Base-by-base conservation (phyloP, 1,140 invertebrate species). In the Agrilus planipennis region DNA sequence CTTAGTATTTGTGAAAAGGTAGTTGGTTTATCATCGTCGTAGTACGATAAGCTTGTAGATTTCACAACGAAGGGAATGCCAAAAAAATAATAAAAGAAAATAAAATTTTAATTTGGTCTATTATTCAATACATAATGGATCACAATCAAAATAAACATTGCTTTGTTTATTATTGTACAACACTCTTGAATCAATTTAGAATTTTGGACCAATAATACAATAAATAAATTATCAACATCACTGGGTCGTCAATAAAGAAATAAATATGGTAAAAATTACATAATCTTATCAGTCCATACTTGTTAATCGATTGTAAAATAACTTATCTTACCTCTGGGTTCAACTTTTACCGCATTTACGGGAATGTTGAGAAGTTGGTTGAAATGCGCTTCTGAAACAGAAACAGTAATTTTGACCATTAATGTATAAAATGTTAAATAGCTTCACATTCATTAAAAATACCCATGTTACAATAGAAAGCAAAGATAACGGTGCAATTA, bases 321-420 rank as follows among this genome's bases (percentile, higher is more conserved):
- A 34, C 3, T 5, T 34, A 4, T n/a, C n/a, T 40, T 30, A 40
- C 38, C 38, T 30, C 34, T 28, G 5, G 41, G 41, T 42, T 42
- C 41, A 9, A 17, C 31, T 36, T 42, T 42, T 12, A 42, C 23
- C 19, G 34, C 4, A 23, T 42, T 10, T 10, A 21, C 2, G 0
- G 28, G 23, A 20, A 40, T 40, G 15, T 40, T 40, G 3, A 30
- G 23, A 6, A 21, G 4, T 15, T 5, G 32, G 6, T 31, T 31
- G 29, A 9, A 5, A n/a, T 6, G 37, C 12, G 23, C 5, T 35
- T n/a, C 31, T 34, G 6, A 34, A 22, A 41, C 19, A 4, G 11
- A 14, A 18, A 15, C 19, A 15, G 15, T 6, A 34, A 34, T 34
- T 12, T 15, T 28, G 29, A 39, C 25, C 11, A 42, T 22, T 6